Percentiles rank a stretch among this genome's conserved stretches.
Conservation (phyloP, 2,888 invertebrate genomes). For the Priocnemis perturbator region DNA sequence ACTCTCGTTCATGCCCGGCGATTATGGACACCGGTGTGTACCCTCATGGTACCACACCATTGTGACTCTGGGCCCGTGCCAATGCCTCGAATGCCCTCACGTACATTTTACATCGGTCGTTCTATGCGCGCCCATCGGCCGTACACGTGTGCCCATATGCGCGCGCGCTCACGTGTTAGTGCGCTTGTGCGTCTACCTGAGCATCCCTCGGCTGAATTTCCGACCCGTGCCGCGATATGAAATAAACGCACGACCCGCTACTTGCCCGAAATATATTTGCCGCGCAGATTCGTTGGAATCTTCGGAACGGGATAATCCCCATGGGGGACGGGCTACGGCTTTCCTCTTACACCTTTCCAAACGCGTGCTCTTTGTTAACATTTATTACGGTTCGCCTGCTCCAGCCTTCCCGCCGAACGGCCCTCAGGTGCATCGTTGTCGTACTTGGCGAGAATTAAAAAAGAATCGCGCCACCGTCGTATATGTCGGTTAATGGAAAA, state of each 20-base stretch:
- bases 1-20: constrained; percentile 31
- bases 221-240: constrained; percentile 1
- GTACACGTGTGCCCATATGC: not conserved
- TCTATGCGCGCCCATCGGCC: constrained; percentile 3
- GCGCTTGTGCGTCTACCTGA: not conserved
- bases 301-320: too few species aligned
- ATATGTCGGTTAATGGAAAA: too few species aligned
- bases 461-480: too few species aligned
- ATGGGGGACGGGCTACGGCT: too few species aligned
- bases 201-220: not conserved
- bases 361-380: too few species aligned
- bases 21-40: constrained; percentile 41
- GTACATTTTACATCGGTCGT: not conserved
- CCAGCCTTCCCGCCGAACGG: too few species aligned
- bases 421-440: too few species aligned
- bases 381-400: too few species aligned
- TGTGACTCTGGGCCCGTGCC: constrained; percentile 31
- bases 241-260: not conserved
- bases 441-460: too few species aligned
- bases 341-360: too few species aligned
- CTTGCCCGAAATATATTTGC: not conserved
- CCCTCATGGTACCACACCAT: constrained; percentile 25
- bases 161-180: not conserved
- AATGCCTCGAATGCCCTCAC: constrained; percentile 14
- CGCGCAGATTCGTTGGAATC: too few species aligned